These are phyloP conservation scores for Caenorhabditis angaria DNA, from an alignment of 2,888 invertebrate species.

Conservation along the genomic window DNA sequence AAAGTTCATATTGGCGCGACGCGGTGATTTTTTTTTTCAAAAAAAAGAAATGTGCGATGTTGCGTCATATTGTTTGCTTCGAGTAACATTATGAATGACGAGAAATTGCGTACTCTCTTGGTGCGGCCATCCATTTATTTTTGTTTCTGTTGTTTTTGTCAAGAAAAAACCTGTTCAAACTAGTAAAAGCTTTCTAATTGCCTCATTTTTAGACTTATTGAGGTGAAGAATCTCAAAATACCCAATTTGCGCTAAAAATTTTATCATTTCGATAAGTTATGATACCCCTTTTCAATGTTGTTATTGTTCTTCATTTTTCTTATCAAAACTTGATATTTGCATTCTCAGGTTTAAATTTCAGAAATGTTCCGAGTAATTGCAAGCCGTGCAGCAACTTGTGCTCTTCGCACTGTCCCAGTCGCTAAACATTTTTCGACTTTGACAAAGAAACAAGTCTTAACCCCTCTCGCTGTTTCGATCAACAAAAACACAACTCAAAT, in stretches of 20 bases:
- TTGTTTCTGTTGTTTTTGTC: neutral
- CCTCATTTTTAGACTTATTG: too few species aligned
- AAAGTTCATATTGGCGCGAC: too few species aligned
- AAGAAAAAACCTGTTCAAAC: neutral
- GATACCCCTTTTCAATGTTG: too few species aligned
- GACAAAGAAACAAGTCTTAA: conserved; percentile 22
- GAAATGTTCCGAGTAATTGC: conserved; percentile 31
- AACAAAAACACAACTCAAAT: conserved; percentile 16
- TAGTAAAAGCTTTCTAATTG: too few species aligned
- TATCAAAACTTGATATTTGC: too few species aligned
- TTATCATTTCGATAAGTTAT: too few species aligned
- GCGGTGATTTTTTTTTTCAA: too few species aligned
- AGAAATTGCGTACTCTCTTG: neutral
- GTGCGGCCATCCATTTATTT: neutral
- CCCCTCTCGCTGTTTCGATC: conserved; percentile 15
- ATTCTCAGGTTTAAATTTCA: too few species aligned
- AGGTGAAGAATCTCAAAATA: too few species aligned
- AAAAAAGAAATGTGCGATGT: neutral
- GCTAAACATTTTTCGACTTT: conserved; percentile 2
- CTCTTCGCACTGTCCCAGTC: conserved; percentile 16
- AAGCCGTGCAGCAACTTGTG: conserved; percentile 15
- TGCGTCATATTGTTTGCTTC: neutral
- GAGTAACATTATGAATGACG: neutral
- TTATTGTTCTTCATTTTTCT: too few species aligned
- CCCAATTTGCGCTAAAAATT: too few species aligned